A percentile compares a stretch with the other conserved stretches of the same genome.
Conservation (phyloP, 2,888 invertebrate genomes). For the Hecatera dysodea region DNA sequence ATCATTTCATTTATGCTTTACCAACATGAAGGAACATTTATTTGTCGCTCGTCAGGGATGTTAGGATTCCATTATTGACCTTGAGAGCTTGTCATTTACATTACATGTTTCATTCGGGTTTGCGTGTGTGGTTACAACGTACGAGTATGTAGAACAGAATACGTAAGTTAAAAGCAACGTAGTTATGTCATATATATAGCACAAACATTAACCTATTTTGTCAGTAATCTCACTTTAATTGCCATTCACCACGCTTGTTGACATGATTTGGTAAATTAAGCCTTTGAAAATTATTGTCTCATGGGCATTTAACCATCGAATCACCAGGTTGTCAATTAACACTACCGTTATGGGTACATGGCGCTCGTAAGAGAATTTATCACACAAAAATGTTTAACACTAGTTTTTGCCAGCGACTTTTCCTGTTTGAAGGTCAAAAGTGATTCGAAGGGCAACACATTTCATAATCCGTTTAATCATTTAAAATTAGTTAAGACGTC, state of each 20-base stretch:
- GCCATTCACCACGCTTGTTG: neutral
- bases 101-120: conserved; percentile 15
- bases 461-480: too few relatives aligned
- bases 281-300: neutral
- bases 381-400: neutral
- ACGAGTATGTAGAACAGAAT: conserved; percentile 5
- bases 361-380: too few relatives aligned
- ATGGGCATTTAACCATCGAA: neutral
- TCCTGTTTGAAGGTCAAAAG: neutral
- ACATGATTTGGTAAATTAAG: neutral
- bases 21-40: too few relatives aligned
- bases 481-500: too few relatives aligned
- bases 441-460: too few relatives aligned
- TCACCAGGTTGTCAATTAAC: neutral
- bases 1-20: too few relatives aligned
- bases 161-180: neutral
- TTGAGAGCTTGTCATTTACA: conserved; percentile 3
- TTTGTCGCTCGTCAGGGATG: conserved; percentile 7
- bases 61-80: conserved; percentile 7
- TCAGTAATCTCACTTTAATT: neutral
- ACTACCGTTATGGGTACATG: neutral
- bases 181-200: conserved; percentile 18
- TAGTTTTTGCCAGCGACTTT: neutral
- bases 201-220: neutral
- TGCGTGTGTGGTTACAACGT: conserved; percentile 10